Conservation (phyloP, 2,113 vertebrate species). For the Melanostigma gelatinosum region DNA sequence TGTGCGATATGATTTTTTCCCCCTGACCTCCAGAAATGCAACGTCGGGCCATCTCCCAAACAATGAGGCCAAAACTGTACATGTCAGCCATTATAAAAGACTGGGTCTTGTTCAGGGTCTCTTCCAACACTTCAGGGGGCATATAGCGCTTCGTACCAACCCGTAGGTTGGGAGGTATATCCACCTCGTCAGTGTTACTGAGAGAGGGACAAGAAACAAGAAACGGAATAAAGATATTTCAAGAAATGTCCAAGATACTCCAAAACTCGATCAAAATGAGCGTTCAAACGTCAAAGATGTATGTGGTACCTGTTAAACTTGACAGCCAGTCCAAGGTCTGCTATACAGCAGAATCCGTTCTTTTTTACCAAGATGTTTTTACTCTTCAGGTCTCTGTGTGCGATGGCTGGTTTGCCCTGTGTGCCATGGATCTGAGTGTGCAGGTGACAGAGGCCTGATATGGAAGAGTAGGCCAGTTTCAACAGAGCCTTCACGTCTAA, state of each 20-base stretch:
- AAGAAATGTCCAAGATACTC: neutral
- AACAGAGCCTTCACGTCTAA: slow-evolving; percentile 91
- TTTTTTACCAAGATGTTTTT: slow-evolving; percentile 69
- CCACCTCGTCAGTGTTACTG: slow-evolving; percentile 97
- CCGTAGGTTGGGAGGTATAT: slow-evolving; percentile 94
- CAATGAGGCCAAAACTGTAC: slow-evolving; percentile 98
- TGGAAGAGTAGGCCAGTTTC: slow-evolving; percentile 91
- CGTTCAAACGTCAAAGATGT: neutral
- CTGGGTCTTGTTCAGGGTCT: slow-evolving; percentile 93
- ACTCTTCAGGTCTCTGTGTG: slow-evolving; percentile 84
- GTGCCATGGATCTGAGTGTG: slow-evolving; percentile 86
- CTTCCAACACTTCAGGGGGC: slow-evolving; percentile 97
- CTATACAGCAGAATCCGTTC: slow-evolving; percentile 83
- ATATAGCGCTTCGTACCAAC: slow-evolving; percentile 99
- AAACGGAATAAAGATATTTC: neutral
- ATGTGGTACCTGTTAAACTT: slow-evolving; percentile 94
- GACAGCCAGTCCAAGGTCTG: slow-evolving; percentile 95
- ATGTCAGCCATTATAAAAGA: slow-evolving; percentile 99
- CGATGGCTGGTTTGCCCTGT: slow-evolving; percentile 90
- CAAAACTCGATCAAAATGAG: neutral
- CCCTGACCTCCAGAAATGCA: slow-evolving; percentile 93
- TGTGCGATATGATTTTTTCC: neutral
- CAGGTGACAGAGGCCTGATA: slow-evolving; percentile 95
- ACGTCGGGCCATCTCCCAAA: slow-evolving; percentile 95
- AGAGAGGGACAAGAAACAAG: neutral